Percentiles rank a stretch among this genome's conserved stretches.
Evolutionary conservation across 2,888 invertebrate species (phyloP).

Genomic region (Chelonus formosanus): DNA sequence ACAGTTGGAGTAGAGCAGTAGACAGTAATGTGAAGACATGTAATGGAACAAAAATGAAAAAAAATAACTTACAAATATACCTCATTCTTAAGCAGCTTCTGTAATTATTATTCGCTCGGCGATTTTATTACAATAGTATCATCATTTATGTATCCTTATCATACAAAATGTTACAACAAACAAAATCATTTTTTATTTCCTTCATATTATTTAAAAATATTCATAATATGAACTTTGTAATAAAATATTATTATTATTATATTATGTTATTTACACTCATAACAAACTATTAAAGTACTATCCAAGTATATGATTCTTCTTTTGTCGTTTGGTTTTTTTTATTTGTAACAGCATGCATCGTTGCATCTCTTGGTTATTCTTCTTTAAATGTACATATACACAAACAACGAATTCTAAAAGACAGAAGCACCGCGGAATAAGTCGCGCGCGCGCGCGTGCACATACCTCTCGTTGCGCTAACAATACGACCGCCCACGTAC

Average conservation of each 20-base stretch:
- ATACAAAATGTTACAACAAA: too few relatives aligned
- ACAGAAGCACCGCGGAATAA: constrained; percentile 58
- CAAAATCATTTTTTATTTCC: too few relatives aligned
- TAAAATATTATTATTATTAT: not conserved
- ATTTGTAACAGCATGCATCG: not conserved
- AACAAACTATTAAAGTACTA: too few relatives aligned
- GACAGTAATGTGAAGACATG: too few relatives aligned
- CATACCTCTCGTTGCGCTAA: constrained; percentile 63
- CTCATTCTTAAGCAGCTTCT: too few relatives aligned
- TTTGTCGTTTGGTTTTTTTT: not conserved
- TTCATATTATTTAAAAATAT: not conserved
- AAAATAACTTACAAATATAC: too few relatives aligned
- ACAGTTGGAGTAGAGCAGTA: constrained; percentile 6
- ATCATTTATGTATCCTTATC: too few relatives aligned
- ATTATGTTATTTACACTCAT: not conserved
- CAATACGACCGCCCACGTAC: constrained; percentile 64
- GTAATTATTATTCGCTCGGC: too few relatives aligned
- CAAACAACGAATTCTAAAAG: constrained; percentile 11
- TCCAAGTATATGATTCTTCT: too few relatives aligned
- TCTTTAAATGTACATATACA: not conserved
- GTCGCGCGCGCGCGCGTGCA: constrained; percentile 32
- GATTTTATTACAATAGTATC: too few relatives aligned
- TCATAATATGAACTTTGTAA: not conserved
- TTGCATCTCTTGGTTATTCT: constrained; percentile 10
- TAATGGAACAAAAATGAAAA: too few relatives aligned